Base-by-base conservation (phyloP, 1,140 invertebrate genomes). In the Hyphantria cunea region DNA sequence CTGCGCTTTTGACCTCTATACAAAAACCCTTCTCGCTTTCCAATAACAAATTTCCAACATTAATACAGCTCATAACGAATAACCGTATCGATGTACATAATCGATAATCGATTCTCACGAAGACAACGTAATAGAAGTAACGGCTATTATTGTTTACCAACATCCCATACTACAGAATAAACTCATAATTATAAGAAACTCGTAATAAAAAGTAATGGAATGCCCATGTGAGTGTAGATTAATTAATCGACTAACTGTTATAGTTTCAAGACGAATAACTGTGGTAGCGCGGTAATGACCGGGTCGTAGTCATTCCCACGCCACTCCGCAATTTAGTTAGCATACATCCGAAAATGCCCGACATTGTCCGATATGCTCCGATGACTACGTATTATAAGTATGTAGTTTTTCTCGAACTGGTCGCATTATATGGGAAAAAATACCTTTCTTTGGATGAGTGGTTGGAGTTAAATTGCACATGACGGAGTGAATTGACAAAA, bases 231-330 rank as follows among this genome's bases (percentile, higher is more conserved):
- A 56, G 53, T 56, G 34, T 58, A 31, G 39, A n/a, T 54, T 68
- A 70, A 72, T 76, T 73, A 65, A 72, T 73, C 50, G 41, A 68
- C 45, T 66, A 66, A 73, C 67, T 64, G 70, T 73, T 73, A 69
- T 56, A 53, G 64, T 69, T 72, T 72, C 68, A 66, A 55, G 67
- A 51, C 48, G 56, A 59, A 54, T 76, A 70, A 70, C 67, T 64
- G 70, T 72, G 61, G 60, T 63, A 70, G 8, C 47, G 34, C 39
- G 48, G 49, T 58, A 66, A 69, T 67, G 52, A 45, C 55, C 37
- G 41, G 58, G 54, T 42, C 44, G 9, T 15, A n/a, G 60, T 49
- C 42, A 41, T 75, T 79, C 74, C 64, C 77, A 79, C 77, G 69
- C 32, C n/a, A 58, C 17, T 65, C 54, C 45, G 67, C 56, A 65